A percentile compares a stretch with the other conserved stretches of the same genome.
Evolutionary conservation across 2,888 invertebrate genomes (phyloP).

Genomic region (Drosophila macrospina): DNA sequence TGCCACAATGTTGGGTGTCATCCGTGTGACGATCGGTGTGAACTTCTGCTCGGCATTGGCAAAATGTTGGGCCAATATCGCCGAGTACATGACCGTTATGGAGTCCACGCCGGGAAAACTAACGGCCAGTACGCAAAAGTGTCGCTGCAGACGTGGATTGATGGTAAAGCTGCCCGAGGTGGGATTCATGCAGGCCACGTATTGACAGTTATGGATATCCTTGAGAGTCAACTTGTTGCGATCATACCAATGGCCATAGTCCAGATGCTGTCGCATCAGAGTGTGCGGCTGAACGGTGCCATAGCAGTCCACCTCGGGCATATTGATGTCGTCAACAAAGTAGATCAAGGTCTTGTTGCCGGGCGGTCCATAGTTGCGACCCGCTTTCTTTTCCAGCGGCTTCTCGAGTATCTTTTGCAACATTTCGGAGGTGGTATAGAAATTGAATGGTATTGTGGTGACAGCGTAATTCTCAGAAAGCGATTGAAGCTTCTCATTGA

Average conservation of each 20-base stretch:
- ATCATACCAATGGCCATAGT: conserved; percentile 98
- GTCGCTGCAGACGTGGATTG: conserved; percentile 95
- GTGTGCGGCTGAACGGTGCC: conserved; percentile 99
- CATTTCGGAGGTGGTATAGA: conserved; percentile 98
- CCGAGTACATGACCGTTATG: conserved; percentile 94
- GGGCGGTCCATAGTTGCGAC: conserved; percentile 97
- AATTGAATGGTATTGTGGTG: conserved; percentile 97
- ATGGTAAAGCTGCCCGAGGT: conserved; percentile 99
- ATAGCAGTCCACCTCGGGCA: conserved; percentile 96
- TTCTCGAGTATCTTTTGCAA: conserved; percentile 96
- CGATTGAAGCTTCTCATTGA: conserved; percentile 89
- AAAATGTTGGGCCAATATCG: conserved; percentile 94
- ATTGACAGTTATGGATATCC: conserved; percentile 98
- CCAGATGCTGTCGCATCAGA: conserved; percentile 96
- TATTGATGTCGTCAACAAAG: conserved; percentile 99
- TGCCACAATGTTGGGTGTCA: conserved; percentile 90
- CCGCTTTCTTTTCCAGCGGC: conserved; percentile 98
- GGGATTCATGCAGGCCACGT: conserved; percentile 99
- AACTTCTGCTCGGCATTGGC: conserved; percentile 93
- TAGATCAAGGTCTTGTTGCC: conserved; percentile 97
- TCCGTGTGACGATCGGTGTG: conserved; percentile 88
- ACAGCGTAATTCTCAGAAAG: conserved; percentile 95
- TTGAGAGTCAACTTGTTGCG: conserved; percentile 94
- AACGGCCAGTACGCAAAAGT: conserved; percentile 95
- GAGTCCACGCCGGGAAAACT: conserved; percentile 93